These are phyloP conservation scores for Zosterops borbonicus DNA, from an alignment of 2,113 vertebrate genomes.

Conservation along the genomic window DNA sequence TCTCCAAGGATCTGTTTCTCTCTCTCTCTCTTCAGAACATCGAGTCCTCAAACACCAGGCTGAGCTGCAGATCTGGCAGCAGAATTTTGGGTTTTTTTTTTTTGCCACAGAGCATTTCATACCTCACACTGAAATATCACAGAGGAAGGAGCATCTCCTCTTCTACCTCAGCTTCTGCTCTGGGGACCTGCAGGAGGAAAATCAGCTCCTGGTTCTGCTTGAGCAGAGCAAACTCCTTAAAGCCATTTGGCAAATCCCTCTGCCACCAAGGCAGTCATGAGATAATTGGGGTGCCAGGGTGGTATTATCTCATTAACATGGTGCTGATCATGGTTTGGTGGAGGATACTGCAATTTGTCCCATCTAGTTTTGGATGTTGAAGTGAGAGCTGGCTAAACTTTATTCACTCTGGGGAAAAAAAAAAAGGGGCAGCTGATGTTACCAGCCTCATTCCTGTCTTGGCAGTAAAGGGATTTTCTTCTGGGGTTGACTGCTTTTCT, in stretches of 20 bases:
- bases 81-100: background rate
- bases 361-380: background rate
- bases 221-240: background rate
- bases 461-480: background rate
- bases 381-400: background rate
- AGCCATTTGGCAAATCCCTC: background rate
- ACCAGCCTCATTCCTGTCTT: background rate
- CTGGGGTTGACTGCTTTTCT: background rate
- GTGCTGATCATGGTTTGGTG: background rate
- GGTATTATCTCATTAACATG: background rate
- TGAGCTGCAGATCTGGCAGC: background rate
- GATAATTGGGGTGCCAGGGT: background rate
- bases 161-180: background rate
- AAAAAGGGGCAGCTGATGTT: background rate
- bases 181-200: background rate
- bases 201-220: background rate
- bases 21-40: background rate
- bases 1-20: background rate
- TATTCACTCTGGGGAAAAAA: background rate
- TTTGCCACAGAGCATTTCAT: background rate
- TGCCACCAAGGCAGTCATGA: background rate
- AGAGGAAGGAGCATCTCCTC: background rate
- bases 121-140: background rate
- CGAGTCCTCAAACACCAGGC: background rate
- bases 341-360: background rate